phyloP scores from a whole-genome alignment of 2,797 vertebrate species.

The Numenius phaeopus region DNA sequence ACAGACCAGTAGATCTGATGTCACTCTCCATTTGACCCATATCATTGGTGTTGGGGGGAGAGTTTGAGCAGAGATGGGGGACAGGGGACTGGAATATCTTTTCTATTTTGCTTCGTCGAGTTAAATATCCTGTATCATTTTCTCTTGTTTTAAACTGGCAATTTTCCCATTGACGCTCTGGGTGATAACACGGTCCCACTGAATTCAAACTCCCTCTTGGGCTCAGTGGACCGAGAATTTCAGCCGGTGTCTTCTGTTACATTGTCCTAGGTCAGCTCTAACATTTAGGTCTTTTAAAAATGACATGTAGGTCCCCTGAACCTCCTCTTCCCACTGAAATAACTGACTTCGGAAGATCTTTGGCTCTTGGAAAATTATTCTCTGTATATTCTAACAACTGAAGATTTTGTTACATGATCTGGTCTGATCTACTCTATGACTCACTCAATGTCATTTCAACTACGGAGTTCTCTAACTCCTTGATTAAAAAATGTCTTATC shows the following conservation, averaged over 20 bases:
- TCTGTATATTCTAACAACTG: not conserved
- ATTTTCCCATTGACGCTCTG: constrained; percentile 16
- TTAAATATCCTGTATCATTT: not conserved
- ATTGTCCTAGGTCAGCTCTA: not conserved
- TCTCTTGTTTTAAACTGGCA: not conserved
- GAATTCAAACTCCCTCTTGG: not conserved
- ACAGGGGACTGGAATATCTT: not conserved
- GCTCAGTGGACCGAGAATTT: not conserved
- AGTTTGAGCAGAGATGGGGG: not conserved
- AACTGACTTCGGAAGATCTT: not conserved
- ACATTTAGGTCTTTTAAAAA: not conserved
- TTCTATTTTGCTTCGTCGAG: not conserved
- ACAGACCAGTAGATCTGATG: not conserved
- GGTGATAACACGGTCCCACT: not conserved
- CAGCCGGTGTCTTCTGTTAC: not conserved
- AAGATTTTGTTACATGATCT: not conserved
- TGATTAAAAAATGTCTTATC: constrained; percentile 66
- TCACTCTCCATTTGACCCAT: not conserved
- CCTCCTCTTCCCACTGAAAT: not conserved
- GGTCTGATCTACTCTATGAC: constrained; percentile 37
- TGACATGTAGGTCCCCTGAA: not conserved
- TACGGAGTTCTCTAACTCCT: not conserved
- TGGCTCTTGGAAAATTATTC: not conserved
- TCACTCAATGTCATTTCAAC: constrained; percentile 50
- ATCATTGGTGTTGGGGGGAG: not conserved